phyloP scores from a whole-genome alignment of 1,140 invertebrate species.

The Zaprionus tsacasi region DNA sequence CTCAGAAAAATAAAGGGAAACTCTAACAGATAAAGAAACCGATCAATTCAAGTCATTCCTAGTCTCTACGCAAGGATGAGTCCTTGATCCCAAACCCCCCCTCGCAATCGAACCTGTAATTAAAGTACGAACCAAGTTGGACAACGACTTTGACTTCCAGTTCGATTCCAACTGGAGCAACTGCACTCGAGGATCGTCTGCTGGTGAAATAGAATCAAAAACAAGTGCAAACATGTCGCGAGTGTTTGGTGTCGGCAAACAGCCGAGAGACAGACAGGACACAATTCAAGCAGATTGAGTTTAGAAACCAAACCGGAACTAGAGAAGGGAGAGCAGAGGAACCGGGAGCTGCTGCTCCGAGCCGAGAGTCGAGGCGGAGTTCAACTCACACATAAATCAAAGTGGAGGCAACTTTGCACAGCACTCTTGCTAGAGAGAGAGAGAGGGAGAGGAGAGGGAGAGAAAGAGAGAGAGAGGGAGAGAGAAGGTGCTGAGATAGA shows the following conservation, averaged over 20 bases:
- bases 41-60: too few species aligned
- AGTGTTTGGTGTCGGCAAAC: conserved; percentile 43
- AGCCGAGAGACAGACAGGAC: conserved; percentile 25
- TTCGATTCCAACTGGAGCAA: not conserved
- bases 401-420: conserved; percentile 12
- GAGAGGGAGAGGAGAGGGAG: too few species aligned
- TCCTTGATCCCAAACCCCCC: too few species aligned
- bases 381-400: conserved; percentile 49
- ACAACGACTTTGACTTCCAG: not conserved
- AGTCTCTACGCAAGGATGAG: too few species aligned
- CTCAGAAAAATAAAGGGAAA: too few species aligned
- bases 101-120: not conserved
- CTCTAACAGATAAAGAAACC: too few species aligned
- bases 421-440: not conserved
- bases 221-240: conserved; percentile 43
- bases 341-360: not conserved
- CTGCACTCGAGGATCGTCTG: conserved; percentile 16
- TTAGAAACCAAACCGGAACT: conserved; percentile 5
- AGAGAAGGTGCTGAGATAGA: too few species aligned
- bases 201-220: conserved; percentile 42
- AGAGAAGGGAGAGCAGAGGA: not conserved
- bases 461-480: too few species aligned
- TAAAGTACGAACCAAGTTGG: conserved; percentile 3
- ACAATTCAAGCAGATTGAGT: conserved; percentile 30
- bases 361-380: conserved; percentile 10